Base-by-base conservation (phyloP, 1,140 invertebrate genomes). In the Hyphantria cunea region DNA sequence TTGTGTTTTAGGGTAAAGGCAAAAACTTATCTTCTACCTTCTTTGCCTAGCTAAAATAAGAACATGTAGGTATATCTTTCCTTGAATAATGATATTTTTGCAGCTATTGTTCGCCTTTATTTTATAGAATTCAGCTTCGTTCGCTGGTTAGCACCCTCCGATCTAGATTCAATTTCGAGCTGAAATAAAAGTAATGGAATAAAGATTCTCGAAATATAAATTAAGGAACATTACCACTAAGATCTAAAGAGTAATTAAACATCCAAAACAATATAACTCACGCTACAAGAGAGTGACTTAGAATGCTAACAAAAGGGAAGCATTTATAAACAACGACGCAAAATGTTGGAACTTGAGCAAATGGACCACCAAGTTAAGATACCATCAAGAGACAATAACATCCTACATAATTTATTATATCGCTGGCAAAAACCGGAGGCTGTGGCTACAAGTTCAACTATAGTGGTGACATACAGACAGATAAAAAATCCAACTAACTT, bases 381-480 rank as follows among this genome's bases (percentile, higher is more conserved):
- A 80, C 55, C 69, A 78, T 80, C 76, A 68, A 59, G 70, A 73
- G 78, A 80, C 78, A 80, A 80, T 80, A 78, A 74, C 67, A 66
- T 66, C 71, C 74, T 68, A 74, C 68, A 74, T 80, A 80, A 80
- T 80, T 80, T 80, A 80, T 80, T 80, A 78, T 76, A 72, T 74
- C 70, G 63, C 49, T 65, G 32, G 69, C 78, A 78, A 81, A 80
- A 78, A 78, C 73, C 47, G 51, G 59, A 54, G 66, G 68, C 59
- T 50, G 70, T 41, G 66, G 73, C 66, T 66, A 49, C 47, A 25
- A 47, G 54, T 60, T 64, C 60, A 72, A 76, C 55, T 67, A 64
- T 48, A n/a, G 31, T 14, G 12, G 51, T 8, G 33, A 74, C 72
- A 76, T 62, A 72, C 47, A 17, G 56, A 42, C 12, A n/a, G 12